A percentile compares a stretch with the other conserved stretches of the same genome.
phyloP scores from a whole-genome alignment of 2,797 vertebrate genomes.

The Argyrosomus regius region DNA sequence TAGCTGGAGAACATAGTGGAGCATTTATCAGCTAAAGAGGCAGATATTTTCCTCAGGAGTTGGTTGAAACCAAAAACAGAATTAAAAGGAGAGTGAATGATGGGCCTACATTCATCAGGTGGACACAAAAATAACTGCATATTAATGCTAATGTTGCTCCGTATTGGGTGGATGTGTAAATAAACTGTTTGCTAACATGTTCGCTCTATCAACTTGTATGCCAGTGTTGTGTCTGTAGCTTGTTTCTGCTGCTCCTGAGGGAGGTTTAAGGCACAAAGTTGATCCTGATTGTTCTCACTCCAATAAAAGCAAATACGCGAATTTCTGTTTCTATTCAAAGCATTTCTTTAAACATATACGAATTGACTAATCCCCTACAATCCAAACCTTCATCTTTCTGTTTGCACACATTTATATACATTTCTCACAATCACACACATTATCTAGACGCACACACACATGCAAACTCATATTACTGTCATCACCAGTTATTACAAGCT shows the following conservation, averaged over 20 bases:
- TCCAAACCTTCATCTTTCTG: slow-evolving; percentile 2
- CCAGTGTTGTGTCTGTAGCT: background rate
- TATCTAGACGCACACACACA: slow-evolving; percentile 33
- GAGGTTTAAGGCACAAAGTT: slow-evolving; percentile 1
- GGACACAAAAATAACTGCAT: background rate
- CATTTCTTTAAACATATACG: slow-evolving; percentile 1
- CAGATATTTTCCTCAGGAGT: background rate
- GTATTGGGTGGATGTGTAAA: background rate
- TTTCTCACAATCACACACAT: slow-evolving; percentile 54
- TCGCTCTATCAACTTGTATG: background rate
- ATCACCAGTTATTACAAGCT: slow-evolving; percentile 78
- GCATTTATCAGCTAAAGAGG: background rate
- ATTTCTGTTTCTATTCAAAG: background rate
- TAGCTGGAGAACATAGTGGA: background rate
- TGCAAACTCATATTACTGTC: slow-evolving; percentile 75
- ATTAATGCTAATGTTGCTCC: background rate
- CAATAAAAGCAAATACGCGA: background rate
- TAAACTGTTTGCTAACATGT: background rate
- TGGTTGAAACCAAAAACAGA: background rate
- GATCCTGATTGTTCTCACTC: background rate
- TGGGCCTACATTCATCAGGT: background rate
- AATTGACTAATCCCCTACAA: slow-evolving; percentile 28
- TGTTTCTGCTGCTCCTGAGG: background rate
- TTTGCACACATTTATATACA: slow-evolving; percentile 31
- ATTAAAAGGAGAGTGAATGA: background rate